phyloP scores from a whole-genome alignment of 2,797 vertebrate genomes.

The Notoglanidium macrostoma region DNA sequence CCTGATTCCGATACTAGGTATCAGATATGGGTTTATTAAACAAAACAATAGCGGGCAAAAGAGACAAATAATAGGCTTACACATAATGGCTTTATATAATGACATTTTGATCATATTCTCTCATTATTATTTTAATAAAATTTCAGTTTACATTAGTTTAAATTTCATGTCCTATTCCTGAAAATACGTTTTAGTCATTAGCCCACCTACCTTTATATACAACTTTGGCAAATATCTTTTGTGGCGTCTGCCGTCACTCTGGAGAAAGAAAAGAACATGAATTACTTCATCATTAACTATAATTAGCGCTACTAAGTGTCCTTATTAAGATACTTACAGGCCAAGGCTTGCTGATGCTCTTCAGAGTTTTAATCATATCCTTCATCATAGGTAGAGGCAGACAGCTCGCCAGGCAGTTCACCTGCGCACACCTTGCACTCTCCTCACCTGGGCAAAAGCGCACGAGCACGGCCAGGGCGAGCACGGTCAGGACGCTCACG shows the following conservation, averaged over 20 bases:
- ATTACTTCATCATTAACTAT: not conserved
- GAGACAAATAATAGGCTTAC: not conserved
- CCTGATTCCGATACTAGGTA: not conserved
- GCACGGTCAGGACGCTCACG: conserved; percentile 24
- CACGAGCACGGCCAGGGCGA: conserved; percentile 39
- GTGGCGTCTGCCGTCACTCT: conserved; percentile 50
- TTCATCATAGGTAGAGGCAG: conserved; percentile 46
- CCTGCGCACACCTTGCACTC: conserved; percentile 3
- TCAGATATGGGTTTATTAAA: not conserved
- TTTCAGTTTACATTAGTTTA: not conserved
- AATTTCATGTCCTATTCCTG: not conserved
- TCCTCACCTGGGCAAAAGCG: conserved; percentile 25
- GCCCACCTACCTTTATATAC: conserved; percentile 46
- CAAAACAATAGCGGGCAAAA: not conserved
- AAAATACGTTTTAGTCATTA: not conserved
- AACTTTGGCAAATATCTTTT: conserved; percentile 52
- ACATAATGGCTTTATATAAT: not conserved
- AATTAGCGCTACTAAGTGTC: not conserved
- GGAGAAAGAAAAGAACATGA: not conserved
- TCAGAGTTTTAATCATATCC: conserved; percentile 33
- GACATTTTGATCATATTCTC: not conserved
- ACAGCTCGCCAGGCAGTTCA: conserved; percentile 18
- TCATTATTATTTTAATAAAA: not conserved
- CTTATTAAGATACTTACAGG: conserved; percentile 53
- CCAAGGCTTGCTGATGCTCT: conserved; percentile 28